Conservation (phyloP, 2,888 invertebrate genomes). For the Petrolisthes cinctipes region DNA sequence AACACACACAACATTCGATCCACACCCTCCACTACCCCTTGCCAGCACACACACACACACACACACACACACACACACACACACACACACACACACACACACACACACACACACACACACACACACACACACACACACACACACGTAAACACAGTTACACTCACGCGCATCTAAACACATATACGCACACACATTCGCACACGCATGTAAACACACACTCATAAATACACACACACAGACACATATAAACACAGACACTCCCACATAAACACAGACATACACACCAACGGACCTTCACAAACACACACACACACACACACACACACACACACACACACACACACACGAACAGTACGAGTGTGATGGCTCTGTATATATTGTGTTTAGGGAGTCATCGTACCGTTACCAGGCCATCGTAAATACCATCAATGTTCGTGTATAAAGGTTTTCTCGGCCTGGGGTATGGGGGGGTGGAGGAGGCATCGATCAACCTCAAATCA, state of each 20-base stretch:
- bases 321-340: constrained; percentile 9
- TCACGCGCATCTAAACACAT: background rate
- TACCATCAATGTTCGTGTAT: background rate
- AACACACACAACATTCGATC: background rate
- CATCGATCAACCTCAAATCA: no score
- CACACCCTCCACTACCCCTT: background rate
- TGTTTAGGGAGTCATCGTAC: no score
- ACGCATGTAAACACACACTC: constrained; percentile 21
- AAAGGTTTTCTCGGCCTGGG: no score
- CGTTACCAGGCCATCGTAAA: no score
- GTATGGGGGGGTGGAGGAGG: no score
- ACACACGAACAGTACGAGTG: constrained; percentile 7
- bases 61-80: background rate
- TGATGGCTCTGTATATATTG: background rate
- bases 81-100: constrained; percentile 7
- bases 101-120: constrained; percentile 17
- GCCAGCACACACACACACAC: constrained; percentile 24
- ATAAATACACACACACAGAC: constrained; percentile 12
- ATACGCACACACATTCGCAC: constrained; percentile 17
- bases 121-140: constrained; percentile 16
- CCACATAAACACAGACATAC: constrained; percentile 15
- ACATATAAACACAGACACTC: constrained; percentile 5
- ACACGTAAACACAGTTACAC: constrained; percentile 3
- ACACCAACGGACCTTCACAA: background rate
- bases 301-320: constrained; percentile 8